Conservation (phyloP, 1,140 invertebrate genomes). For the Philopotamus ludificatus region DNA sequence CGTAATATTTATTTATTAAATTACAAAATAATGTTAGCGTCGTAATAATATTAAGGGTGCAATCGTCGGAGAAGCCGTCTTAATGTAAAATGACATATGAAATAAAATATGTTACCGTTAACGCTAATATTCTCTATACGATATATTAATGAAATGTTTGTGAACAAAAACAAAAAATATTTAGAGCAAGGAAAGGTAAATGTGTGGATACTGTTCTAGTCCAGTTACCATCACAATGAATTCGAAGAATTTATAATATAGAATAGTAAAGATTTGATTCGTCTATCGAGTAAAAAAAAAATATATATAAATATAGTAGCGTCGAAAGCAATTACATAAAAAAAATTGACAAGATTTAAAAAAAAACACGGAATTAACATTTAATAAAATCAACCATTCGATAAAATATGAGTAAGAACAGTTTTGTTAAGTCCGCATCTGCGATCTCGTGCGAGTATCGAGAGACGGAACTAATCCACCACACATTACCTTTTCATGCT, state of each 20-base stretch:
- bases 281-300: constrained; percentile 10
- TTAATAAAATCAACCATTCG: constrained; percentile 44
- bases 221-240: constrained; percentile 45
- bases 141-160: too few relatives aligned
- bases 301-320: constrained; percentile 30
- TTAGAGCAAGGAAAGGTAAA: constrained; percentile 52
- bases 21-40: too few relatives aligned
- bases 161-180: too few relatives aligned
- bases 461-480: constrained; percentile 41
- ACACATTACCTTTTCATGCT: constrained; percentile 42
- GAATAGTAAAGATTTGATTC: constrained; percentile 15
- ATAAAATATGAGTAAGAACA: constrained; percentile 49
- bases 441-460: constrained; percentile 41
- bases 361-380: constrained; percentile 14
- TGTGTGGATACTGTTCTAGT: constrained; percentile 52
- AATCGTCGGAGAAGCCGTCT: too few relatives aligned
- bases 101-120: too few relatives aligned
- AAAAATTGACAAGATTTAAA: constrained; percentile 27
- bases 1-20: too few relatives aligned
- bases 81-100: too few relatives aligned
- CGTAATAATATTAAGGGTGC: too few relatives aligned
- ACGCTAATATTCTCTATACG: too few relatives aligned
- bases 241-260: constrained; percentile 28
- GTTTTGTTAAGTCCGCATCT: constrained; percentile 44
- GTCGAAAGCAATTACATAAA: constrained; percentile 32